Base-by-base conservation (phyloP, 2,888 invertebrate genomes). In the Ctena decussata region DNA sequence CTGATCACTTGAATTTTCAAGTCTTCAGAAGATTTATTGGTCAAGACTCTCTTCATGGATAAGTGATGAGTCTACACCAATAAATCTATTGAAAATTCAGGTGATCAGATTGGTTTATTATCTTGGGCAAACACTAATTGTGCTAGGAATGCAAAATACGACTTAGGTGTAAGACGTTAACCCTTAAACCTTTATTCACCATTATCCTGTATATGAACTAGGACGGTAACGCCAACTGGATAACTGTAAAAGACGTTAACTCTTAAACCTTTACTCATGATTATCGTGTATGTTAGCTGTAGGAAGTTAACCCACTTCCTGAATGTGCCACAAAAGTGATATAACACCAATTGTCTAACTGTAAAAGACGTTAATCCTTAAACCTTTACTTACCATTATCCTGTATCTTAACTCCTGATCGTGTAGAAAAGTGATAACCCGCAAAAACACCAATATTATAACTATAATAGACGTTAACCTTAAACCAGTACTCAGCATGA, bases 131-230 rank as follows among this genome's bases (percentile, higher is more conserved):
- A 11, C 15, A 6, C 6, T 41, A 41, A 41, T 41, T 41, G 6
- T 41, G 41, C 41, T 41, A 41, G 41, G 41, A 41, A 41, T 41
- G 41, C 41, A 49, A 49, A 18, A 49, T 15, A 3, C 49, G 18
- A 49, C 49, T 49, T 49, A 21, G n/a, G 21, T 49, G 49, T 49
- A 30, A 30, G 32, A 65, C 65, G 37, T 65, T 65, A 35, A 65
- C 65, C 18, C 65, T 65, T 65, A 65, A 65, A 30, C 65, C 21
- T 37, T 65, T 37, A 65, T 27, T 37, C 27, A 27, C 65, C 65
- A 65, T 27, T 65, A 65, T 65, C 37, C 65, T 35, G 65, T 65
- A 65, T n/a, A n/a, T n/a, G n/a, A n/a, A n/a, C n/a, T n/a, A n/a
- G n/a, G n/a, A n/a, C n/a, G n/a, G n/a, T n/a, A n/a, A n/a, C n/a